Evolutionary conservation across 2,888 invertebrate species (phyloP), one percentile per base, ranked within the genome.

Genomic region (Limnephilus rhombicus): DNA sequence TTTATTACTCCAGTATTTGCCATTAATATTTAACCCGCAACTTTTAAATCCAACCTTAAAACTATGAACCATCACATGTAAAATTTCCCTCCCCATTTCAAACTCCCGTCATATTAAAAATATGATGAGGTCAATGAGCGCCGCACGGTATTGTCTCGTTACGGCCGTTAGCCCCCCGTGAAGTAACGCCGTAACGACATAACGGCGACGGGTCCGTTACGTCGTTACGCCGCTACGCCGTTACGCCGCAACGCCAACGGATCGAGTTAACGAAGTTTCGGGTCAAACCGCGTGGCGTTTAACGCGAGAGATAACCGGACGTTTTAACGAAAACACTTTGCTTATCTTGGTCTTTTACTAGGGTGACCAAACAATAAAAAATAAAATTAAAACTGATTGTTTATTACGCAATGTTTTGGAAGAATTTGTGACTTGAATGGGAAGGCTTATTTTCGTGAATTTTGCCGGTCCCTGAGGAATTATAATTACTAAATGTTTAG

Each of bases 181-280:
- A 68, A 18, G 18, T 24, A 68, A 68, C n/a, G 85, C 31, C 53
- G 18, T 68, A 68, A 68, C 12, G 85, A 53, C 53, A 45, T 87
- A 87, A 87, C 87, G 87, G 45, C 87, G 68, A 53, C 87, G 87
- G 53, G 87, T 87, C 85, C 85, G 85, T 85, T 85, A 85, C 24
- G 53, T 18, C 53, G 53, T 18, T 68, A 18, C 53, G 53, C 53
- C 24, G 53, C 18, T 68, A 68, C 53, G 53, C 24, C 53, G 53
- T 68, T 68, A 68, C 53, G 53, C 87, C 87, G 87, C 53, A 53
- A 87, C 49, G 49, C 53, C 18, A 53, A 89, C 80, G 89, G 89
- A 89, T 89, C 68, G 37, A 68, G 89, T 89, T 89, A 89, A 89
- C 89, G 89, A 80, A 89, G 89, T 89, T 89, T 80, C 80, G 80